Percentiles rank a stretch among this genome's conserved stretches.
phyloP scores from a whole-genome alignment of 2,888 invertebrate species.

The Athetis lepigone region DNA sequence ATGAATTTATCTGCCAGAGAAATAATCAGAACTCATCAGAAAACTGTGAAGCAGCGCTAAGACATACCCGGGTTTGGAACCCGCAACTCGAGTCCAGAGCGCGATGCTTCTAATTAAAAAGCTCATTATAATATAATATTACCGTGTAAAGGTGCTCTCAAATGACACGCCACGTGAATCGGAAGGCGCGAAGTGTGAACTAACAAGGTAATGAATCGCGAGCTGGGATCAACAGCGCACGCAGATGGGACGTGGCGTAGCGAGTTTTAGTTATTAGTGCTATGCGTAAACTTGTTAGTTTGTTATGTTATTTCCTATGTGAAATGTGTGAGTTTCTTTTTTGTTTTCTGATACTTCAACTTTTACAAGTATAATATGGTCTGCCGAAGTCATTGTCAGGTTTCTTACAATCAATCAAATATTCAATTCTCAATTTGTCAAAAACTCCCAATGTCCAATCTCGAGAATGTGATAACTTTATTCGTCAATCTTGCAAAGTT shows the following conservation, averaged over 20 bases:
- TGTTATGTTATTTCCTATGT: constrained; percentile 35
- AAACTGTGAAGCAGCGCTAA: no score
- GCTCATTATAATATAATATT: no score
- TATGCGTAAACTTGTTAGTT: constrained; percentile 47
- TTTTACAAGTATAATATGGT: no score
- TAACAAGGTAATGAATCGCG: constrained; percentile 60
- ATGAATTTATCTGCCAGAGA: no score
- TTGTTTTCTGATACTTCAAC: no score
- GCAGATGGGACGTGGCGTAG: constrained; percentile 60
- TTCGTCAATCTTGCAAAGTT: no score
- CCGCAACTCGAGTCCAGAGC: not conserved
- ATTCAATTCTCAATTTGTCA: no score
- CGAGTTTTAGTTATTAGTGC: constrained; percentile 57
- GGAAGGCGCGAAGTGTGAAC: constrained; percentile 55
- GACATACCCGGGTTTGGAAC: not conserved
- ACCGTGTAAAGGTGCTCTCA: constrained; percentile 25
- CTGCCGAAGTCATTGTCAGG: no score
- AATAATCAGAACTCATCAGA: no score
- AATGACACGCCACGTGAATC: constrained; percentile 50
- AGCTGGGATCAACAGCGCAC: constrained; percentile 58
- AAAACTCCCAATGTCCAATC: no score
- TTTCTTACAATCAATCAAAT: no score
- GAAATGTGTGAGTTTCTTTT: not conserved
- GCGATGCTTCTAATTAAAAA: constrained; percentile 45
- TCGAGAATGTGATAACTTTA: no score